Evolutionary conservation across 2,113 vertebrate species (phyloP), one percentile per base, ranked within the genome.

Genomic region (Saguinus imperator): DNA sequence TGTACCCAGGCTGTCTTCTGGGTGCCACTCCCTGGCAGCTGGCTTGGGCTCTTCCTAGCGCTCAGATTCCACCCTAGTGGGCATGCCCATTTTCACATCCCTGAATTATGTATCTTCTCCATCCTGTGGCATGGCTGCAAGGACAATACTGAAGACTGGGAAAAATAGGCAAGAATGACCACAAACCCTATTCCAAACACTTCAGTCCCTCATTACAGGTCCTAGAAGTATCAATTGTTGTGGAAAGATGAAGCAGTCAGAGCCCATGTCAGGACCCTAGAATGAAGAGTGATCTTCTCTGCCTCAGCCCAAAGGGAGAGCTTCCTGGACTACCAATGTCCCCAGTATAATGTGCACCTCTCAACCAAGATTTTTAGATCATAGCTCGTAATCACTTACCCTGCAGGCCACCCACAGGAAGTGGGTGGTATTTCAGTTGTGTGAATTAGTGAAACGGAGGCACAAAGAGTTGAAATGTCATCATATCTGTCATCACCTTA

Each of bases 381-480:
- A 0, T 4, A 25, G 12, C 55, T 87, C 55, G 29, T 84, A 27
- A 21, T 75, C 68, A 50, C 27, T 48, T 72, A 27, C 70, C 29
- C 21, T 14, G 55, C 35, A n/a, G 81, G 61, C 79, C 40, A 11
- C 85, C 66, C 91, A 43, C 70, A 23, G 52, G 52, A 88, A 27
- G 21, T 4, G 12, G 73, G 55, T 66, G 29, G 91, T 40, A 70
- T 79, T 88, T 91, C 50, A 58, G 52, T 81, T 43, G 57, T 79
- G 55, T 77, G 72, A 92, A 84, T 89, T 82, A 94, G 68, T 79
- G 66, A 92, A 95, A 48, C 45, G 64, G 81, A 91, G 48, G 43
- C 88, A 14, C 73, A 82, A 29, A 81, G 68, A 95, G 85, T 86
- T 91, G 79, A 91, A 80, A 91, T 83, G 68, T 95, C 91, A 89